Percentiles rank a stretch among this genome's conserved stretches.
These are phyloP conservation scores for Linepithema humile DNA, from an alignment of 1,140 invertebrate genomes.

Conservation along the genomic window DNA sequence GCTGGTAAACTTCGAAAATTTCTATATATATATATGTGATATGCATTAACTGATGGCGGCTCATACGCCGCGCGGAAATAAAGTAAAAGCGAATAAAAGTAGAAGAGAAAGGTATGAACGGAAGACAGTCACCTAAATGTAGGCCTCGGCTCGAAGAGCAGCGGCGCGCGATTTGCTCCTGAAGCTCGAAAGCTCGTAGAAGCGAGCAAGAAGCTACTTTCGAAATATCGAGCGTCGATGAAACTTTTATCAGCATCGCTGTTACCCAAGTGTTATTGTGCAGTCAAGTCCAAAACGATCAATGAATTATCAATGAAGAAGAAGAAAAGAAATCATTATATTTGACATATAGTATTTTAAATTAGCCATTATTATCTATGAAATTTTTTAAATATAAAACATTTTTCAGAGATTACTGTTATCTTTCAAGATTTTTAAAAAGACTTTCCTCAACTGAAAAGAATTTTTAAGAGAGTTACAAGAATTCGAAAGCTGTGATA, in stretches of 20 bases:
- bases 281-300: neutral
- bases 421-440: neutral
- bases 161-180: conserved; percentile 47
- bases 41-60: conserved; percentile 62
- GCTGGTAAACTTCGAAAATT: conserved; percentile 57
- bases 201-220: conserved; percentile 53
- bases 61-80: conserved; percentile 53
- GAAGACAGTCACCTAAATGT: conserved; percentile 66
- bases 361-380: neutral
- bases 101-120: conserved; percentile 63
- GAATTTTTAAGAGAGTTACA: neutral
- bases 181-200: conserved; percentile 55
- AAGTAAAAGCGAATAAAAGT: conserved; percentile 67
- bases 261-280: neutral
- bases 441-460: neutral
- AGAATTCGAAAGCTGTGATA: neutral
- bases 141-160: conserved; percentile 57
- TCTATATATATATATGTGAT: conserved; percentile 64
- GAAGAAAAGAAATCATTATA: neutral
- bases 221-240: conserved; percentile 50
- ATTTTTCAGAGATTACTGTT: neutral
- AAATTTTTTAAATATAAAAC: neutral
- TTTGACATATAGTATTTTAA: neutral
- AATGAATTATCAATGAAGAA: neutral
- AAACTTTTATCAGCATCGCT: neutral